phyloP scores from a whole-genome alignment of 1,140 invertebrate genomes.

The Zaprionus gabonicus region DNA sequence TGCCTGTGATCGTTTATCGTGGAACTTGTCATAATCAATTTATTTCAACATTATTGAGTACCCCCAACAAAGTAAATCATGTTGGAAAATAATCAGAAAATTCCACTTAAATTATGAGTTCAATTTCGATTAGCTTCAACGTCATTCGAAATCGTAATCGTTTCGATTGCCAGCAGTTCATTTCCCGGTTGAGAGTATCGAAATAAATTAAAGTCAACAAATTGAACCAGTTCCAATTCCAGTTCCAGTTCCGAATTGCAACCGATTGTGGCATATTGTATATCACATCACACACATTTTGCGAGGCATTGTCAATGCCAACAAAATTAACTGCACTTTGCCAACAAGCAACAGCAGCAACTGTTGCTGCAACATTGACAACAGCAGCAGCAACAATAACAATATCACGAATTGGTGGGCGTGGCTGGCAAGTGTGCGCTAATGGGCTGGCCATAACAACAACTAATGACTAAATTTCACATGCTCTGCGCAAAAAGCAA shows the following conservation, averaged over 20 bases:
- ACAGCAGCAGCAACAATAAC: conserved; percentile 17
- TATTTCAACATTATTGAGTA: conserved; percentile 2
- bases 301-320: conserved; percentile 45
- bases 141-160: neutral
- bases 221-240: conserved; percentile 35
- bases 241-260: conserved; percentile 12
- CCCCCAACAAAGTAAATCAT: neutral
- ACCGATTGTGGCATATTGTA: conserved; percentile 1
- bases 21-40: conserved; percentile 8
- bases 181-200: conserved; percentile 6
- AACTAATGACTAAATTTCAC: conserved; percentile 81
- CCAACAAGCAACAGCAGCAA: conserved; percentile 19
- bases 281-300: conserved; percentile 21
- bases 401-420: conserved; percentile 53
- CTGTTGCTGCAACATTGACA: conserved; percentile 3
- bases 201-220: neutral
- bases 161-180: conserved; percentile 1
- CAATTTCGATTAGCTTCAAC: conserved; percentile 9
- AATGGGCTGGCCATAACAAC: conserved; percentile 72
- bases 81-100: conserved; percentile 8
- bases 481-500: conserved; percentile 32
- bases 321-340: conserved; percentile 35
- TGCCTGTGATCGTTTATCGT: neutral
- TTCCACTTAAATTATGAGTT: conserved; percentile 5
- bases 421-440: conserved; percentile 68